phyloP scores from a whole-genome alignment of 2,797 vertebrate species.

The Coracias cyanogaster region DNA sequence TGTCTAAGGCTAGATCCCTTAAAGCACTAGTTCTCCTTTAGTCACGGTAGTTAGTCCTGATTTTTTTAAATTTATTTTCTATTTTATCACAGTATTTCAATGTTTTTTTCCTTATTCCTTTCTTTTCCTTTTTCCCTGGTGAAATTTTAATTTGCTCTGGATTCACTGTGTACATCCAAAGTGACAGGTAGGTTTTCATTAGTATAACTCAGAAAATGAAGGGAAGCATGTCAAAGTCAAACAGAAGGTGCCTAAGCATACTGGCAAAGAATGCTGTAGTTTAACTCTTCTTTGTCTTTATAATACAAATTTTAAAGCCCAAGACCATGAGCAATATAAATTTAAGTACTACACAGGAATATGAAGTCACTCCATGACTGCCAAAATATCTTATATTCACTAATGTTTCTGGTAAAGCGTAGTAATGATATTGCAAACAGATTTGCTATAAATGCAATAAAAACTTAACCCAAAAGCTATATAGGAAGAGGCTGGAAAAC shows the following conservation, averaged over 20 bases:
- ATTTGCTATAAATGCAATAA: background rate
- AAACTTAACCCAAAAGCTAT: accelerated
- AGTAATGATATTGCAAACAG: background rate
- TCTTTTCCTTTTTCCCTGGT: background rate
- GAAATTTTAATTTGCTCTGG: background rate
- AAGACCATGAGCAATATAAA: background rate
- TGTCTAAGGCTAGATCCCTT: accelerated
- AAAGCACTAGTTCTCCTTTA: background rate
- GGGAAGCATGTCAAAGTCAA: background rate
- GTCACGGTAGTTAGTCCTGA: accelerated
- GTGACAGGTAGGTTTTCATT: background rate
- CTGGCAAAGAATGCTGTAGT: background rate
- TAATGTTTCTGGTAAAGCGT: background rate
- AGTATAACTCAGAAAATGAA: background rate
- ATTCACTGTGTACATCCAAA: background rate
- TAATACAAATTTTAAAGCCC: background rate
- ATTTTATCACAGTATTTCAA: background rate
- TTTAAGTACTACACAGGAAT: background rate
- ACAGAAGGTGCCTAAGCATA: background rate
- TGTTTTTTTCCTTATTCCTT: background rate
- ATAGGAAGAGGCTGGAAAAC: background rate
- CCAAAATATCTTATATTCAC: background rate
- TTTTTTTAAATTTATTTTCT: background rate
- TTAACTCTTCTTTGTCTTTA: background rate
- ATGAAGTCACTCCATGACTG: background rate